phyloP scores from a whole-genome alignment of 2,113 vertebrate genomes.

The Seriola dumerili region DNA sequence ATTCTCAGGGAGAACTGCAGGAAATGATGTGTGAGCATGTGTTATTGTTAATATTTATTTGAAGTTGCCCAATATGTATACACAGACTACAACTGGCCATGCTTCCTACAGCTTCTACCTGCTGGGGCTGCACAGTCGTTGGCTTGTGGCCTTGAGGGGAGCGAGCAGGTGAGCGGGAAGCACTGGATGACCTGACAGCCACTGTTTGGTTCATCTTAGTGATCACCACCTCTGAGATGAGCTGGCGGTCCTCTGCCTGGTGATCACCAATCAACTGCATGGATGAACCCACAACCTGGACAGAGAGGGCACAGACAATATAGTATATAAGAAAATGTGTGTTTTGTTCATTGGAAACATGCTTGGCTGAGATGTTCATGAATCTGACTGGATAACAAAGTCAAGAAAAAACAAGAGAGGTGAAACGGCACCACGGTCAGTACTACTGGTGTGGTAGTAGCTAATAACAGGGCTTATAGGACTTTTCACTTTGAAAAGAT shows the following conservation, averaged over 20 bases:
- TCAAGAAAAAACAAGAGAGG: background rate
- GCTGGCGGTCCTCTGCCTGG: conserved; percentile 94
- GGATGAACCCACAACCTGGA: conserved; percentile 95
- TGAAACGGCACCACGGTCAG: background rate
- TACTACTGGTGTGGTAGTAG: background rate
- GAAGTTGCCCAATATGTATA: background rate
- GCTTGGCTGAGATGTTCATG: background rate
- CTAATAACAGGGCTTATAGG: background rate
- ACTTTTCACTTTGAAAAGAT: background rate
- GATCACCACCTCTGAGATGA: conserved; percentile 93
- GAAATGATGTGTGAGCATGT: background rate
- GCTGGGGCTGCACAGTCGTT: conserved; percentile 91
- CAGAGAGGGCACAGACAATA: background rate
- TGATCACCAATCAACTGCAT: conserved; percentile 98
- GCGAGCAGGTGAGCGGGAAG: conserved; percentile 81
- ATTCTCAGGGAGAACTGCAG: background rate
- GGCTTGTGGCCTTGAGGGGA: conserved; percentile 90
- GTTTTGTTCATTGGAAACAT: background rate
- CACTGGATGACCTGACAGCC: conserved; percentile 78
- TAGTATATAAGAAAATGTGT: background rate
- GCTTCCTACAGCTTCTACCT: conserved; percentile 82
- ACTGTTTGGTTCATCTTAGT: conserved; percentile 92
- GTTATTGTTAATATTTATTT: background rate
- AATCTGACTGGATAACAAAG: background rate
- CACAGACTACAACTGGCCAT: background rate